A percentile compares a stretch with the other conserved stretches of the same genome.
phyloP scores from a whole-genome alignment of 2,797 vertebrate species.

The Valencia hispanica region DNA sequence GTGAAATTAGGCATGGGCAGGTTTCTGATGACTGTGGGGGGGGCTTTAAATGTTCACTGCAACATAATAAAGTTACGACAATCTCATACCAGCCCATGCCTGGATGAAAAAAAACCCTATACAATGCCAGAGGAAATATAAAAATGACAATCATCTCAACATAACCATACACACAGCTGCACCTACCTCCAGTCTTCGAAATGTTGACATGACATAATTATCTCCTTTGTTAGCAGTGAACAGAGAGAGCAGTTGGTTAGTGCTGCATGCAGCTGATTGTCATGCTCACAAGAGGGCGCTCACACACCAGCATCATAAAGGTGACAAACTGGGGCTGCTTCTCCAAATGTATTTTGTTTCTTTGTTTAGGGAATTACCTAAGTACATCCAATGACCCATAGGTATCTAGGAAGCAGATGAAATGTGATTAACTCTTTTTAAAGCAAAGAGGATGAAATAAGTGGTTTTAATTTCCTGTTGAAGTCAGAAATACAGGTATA shows the following conservation, averaged over 20 bases:
- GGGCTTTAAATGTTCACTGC: background rate
- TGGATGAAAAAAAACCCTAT: background rate
- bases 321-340: background rate
- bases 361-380: background rate
- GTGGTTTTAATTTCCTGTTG: background rate
- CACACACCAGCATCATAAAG: constrained; percentile 7
- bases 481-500: background rate
- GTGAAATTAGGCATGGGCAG: background rate
- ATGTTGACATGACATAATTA: constrained; percentile 98
- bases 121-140: background rate
- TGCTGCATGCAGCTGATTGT: constrained; percentile 54
- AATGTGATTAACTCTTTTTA: background rate
- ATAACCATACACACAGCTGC: constrained; percentile 31
- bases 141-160: background rate
- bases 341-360: background rate
- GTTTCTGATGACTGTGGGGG: background rate
- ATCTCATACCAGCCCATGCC: background rate
- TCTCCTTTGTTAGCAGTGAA: constrained; percentile 96
- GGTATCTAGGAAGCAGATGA: background rate
- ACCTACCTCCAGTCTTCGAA: constrained; percentile 99
- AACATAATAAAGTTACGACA: background rate
- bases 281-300: constrained; percentile 63
- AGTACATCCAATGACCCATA: background rate
- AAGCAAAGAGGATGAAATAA: background rate
- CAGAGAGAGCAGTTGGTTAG: constrained; percentile 80